Evolutionary conservation across 2,113 vertebrate genomes (phyloP).

Genomic region (Capricornis sumatraensis): DNA sequence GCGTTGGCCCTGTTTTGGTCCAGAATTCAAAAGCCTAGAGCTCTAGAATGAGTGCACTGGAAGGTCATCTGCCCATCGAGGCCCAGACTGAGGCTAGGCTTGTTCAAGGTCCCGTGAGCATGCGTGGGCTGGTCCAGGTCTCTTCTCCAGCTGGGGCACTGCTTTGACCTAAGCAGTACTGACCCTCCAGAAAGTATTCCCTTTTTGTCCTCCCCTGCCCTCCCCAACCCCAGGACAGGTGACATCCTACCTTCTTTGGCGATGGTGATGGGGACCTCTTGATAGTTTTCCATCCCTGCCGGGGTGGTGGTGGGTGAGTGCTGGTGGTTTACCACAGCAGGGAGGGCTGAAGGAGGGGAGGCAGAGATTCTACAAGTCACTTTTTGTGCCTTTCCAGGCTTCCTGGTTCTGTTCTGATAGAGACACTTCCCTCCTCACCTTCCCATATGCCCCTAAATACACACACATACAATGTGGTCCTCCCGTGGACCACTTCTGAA

Average conservation of each 20-base stretch:
- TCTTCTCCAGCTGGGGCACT: neutral
- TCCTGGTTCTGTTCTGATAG: neutral
- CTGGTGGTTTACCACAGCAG: slow-evolving; percentile 15
- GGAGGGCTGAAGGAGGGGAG: neutral
- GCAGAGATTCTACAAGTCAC: neutral
- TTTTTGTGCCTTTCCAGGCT: neutral
- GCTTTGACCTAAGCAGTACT: neutral
- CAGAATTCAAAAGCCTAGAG: neutral
- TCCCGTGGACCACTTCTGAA: neutral
- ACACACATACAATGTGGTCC: neutral
- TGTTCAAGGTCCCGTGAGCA: neutral
- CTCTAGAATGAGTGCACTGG: no score
- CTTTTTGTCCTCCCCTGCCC: neutral
- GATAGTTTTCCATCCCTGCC: slow-evolving; percentile 54
- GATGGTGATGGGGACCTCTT: slow-evolving; percentile 38
- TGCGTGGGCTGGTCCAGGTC: neutral
- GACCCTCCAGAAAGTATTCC: neutral
- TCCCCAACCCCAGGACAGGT: neutral
- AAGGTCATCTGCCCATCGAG: neutral
- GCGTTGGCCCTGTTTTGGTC: neutral
- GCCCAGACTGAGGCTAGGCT: neutral
- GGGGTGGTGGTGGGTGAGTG: accelerated
- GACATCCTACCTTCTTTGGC: slow-evolving; percentile 76
- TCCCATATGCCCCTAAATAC: neutral
- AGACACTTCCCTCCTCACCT: neutral